Base-by-base conservation (phyloP, 2,113 vertebrate genomes). In the Phainopepla nitens region DNA sequence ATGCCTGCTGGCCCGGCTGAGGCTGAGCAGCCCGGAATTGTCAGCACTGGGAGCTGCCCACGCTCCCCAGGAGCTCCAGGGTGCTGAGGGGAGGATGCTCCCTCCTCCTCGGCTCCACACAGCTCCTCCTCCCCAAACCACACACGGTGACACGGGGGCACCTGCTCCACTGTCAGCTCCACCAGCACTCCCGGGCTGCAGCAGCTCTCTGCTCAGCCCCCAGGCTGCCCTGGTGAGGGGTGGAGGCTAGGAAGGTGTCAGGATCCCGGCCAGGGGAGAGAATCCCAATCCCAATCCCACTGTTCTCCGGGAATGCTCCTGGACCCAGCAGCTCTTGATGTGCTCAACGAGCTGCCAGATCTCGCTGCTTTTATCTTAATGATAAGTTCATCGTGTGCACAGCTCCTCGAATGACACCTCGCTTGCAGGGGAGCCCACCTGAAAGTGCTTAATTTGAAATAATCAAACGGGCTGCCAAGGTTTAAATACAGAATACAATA, bases 321-420 rank as follows among this genome's bases (percentile, higher is more conserved):
- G 24, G 76, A 29, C 53, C 6, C 10, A 72, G 56, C 51, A 15
- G 28, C 68, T 27, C 25, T 3, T n/a, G 29, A 50, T 50, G 16
- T 35, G 78, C 66, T 51, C 42, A 65, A 28, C 2, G 5, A 80
- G 21, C 51, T 39, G 79, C 29, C 33, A 33, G 78, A 66, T 31
- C 65, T 94, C 23, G 5, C 35, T 44, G 15, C 45, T 68, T 95
- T 45, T 89, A 75, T 69, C 41, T 44, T 28, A 13, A 29, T 56
- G 79, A 73, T 72, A 72, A 58, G 70, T 54, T 72, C 21, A 17
- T n/a, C 25, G 2, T 8, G 47, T 41, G 53, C 20, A 53, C 16
- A 75, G 70, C 75, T 90, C 64, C 82, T 92, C 77, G 95, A 95
- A 25, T 94, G 90, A 97, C 94, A 97, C 28, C 72, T 93, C 42